Conservation (phyloP, 2,113 vertebrate genomes). For the Lampris incognitus region DNA sequence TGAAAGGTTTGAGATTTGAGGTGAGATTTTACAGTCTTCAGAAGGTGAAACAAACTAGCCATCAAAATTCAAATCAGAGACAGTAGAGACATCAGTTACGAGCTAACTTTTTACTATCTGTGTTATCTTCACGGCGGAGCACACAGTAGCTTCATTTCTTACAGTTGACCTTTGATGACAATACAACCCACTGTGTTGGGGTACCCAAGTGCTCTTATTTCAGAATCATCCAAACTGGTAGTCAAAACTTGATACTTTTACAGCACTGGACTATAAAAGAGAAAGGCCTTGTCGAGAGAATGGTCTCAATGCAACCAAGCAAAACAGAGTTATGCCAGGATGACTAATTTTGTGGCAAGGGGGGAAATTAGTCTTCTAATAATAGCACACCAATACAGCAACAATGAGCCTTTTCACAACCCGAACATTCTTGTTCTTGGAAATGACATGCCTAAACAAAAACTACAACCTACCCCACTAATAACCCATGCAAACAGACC, state of each 20-base stretch:
- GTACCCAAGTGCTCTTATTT: constrained; percentile 60
- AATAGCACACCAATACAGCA: constrained; percentile 65
- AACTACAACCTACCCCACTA: constrained; percentile 14
- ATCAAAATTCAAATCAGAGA: constrained; percentile 6
- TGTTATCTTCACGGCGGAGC: background rate
- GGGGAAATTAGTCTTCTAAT: constrained; percentile 62
- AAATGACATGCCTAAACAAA: constrained; percentile 30
- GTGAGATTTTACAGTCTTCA: background rate
- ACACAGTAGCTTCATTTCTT: constrained; percentile 35
- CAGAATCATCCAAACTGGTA: constrained; percentile 68
- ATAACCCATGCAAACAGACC: constrained; percentile 27
- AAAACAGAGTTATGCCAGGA: constrained; percentile 71
- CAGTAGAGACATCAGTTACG: background rate
- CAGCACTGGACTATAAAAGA: constrained; percentile 65
- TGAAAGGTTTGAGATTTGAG: background rate
- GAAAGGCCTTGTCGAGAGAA: constrained; percentile 63
- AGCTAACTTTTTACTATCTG: constrained; percentile 12
- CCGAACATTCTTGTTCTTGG: constrained; percentile 55
- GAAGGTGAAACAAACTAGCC: background rate
- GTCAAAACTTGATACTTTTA: constrained; percentile 55
- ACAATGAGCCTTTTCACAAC: constrained; percentile 59
- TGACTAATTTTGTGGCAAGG: constrained; percentile 70
- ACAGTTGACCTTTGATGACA: constrained; percentile 51
- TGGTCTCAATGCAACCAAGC: constrained; percentile 68
- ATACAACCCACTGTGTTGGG: constrained; percentile 48